phyloP scores from a whole-genome alignment of 2,113 vertebrate genomes.

The Blennius ocellaris region DNA sequence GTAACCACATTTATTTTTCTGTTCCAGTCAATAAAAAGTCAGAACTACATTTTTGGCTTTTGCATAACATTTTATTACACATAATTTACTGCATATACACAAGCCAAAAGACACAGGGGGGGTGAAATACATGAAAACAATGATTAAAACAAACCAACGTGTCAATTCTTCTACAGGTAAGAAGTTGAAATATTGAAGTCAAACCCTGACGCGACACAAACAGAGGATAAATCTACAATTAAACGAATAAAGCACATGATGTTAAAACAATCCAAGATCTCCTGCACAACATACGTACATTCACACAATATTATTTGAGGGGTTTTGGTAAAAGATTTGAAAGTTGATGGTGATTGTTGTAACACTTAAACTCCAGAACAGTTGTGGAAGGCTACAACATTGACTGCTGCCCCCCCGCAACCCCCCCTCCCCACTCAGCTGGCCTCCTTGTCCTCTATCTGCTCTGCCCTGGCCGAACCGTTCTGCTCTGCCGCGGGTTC shows the following conservation, averaged over 20 bases:
- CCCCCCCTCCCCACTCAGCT: slow-evolving; percentile 48
- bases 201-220: slow-evolving; percentile 16
- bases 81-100: neutral
- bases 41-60: neutral
- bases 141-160: neutral
- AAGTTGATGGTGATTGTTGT: slow-evolving; percentile 19
- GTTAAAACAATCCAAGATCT: neutral
- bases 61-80: slow-evolving; percentile 12
- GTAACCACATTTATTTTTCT: neutral
- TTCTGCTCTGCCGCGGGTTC: slow-evolving; percentile 60
- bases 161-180: neutral
- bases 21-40: neutral
- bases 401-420: neutral
- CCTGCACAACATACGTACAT: too few relatives aligned
- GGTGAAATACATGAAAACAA: slow-evolving; percentile 18
- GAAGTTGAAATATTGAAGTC: neutral
- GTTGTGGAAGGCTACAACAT: slow-evolving; percentile 12
- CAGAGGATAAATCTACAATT: neutral
- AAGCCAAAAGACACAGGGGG: neutral
- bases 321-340: slow-evolving; percentile 17
- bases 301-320: neutral
- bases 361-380: slow-evolving; percentile 14
- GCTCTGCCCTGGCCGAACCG: slow-evolving; percentile 45
- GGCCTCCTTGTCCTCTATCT: slow-evolving; percentile 34
- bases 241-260: slow-evolving; percentile 1